phyloP scores from a whole-genome alignment of 2,113 vertebrate genomes.

The Misgurnus mizolepis region DNA sequence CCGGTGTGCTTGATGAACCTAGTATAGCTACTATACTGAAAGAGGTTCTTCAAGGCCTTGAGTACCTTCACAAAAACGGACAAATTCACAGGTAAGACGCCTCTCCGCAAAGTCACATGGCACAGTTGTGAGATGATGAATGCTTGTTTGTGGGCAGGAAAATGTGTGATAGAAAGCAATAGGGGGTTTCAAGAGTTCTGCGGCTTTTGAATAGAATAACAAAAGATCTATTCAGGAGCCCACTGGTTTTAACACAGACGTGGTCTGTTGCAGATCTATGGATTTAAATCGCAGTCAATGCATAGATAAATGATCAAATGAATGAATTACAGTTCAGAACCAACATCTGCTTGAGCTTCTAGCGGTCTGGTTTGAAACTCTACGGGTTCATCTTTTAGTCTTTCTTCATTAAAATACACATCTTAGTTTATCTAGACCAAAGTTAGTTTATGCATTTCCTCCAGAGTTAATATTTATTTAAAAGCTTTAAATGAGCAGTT shows the following conservation, averaged over 20 bases:
- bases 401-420: neutral
- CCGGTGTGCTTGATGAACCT: constrained; percentile 90
- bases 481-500: neutral
- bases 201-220: neutral
- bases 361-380: neutral
- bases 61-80: constrained; percentile 95
- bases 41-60: constrained; percentile 91
- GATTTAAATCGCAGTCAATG: constrained; percentile 1
- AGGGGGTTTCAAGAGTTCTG: neutral
- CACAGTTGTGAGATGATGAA: too few species aligned
- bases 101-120: neutral
- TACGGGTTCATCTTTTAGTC: neutral
- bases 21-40: constrained; percentile 92
- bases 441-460: neutral
- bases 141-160: too few species aligned
- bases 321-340: neutral
- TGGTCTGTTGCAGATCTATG: neutral
- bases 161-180: neutral
- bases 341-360: constrained; percentile 4
- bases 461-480: neutral
- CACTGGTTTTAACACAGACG: constrained; percentile 4
- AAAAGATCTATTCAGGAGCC: neutral
- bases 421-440: constrained; percentile 1
- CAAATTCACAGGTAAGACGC: constrained; percentile 90
- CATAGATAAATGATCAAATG: neutral